A percentile compares a stretch with the other conserved stretches of the same genome.
phyloP scores from a whole-genome alignment of 2,797 vertebrate genomes.

The Dicrostonyx torquatus region DNA sequence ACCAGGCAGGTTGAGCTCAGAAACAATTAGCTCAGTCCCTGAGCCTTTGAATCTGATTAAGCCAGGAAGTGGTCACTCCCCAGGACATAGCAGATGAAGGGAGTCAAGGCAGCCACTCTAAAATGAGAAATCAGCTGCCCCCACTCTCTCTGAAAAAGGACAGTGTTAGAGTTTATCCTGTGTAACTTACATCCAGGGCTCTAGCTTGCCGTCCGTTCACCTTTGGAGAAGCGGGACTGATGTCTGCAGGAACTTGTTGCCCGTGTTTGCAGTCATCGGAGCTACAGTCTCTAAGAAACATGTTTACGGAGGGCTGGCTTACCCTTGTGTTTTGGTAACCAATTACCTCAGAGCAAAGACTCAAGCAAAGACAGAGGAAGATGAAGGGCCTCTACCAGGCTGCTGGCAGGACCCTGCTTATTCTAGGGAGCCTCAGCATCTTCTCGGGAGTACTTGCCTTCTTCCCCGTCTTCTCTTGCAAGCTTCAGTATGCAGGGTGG shows the following conservation, averaged over 20 bases:
- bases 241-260: constrained; percentile 72
- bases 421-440: constrained; percentile 73
- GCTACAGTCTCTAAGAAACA: constrained; percentile 87
- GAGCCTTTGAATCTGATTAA: constrained; percentile 61
- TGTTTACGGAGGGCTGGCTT: constrained; percentile 81
- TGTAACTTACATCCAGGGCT: constrained; percentile 46
- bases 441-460: constrained; percentile 80
- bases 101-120: constrained; percentile 16
- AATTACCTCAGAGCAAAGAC: constrained; percentile 66
- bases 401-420: constrained; percentile 74
- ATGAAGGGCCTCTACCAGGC: constrained; percentile 66
- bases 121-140: constrained; percentile 11
- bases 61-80: constrained; percentile 67
- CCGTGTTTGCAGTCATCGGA: constrained; percentile 75
- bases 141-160: not conserved
- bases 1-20: constrained; percentile 60
- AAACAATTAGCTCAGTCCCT: constrained; percentile 74
- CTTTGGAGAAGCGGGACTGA: constrained; percentile 76
- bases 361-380: constrained; percentile 60
- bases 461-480: constrained; percentile 75
- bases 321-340: constrained; percentile 73
- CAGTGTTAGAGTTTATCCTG: not conserved
- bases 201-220: constrained; percentile 63
- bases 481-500: constrained; percentile 80
- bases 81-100: constrained; percentile 57